phyloP scores from a whole-genome alignment of 2,797 vertebrate species.

The Sebastes trivittatus region DNA sequence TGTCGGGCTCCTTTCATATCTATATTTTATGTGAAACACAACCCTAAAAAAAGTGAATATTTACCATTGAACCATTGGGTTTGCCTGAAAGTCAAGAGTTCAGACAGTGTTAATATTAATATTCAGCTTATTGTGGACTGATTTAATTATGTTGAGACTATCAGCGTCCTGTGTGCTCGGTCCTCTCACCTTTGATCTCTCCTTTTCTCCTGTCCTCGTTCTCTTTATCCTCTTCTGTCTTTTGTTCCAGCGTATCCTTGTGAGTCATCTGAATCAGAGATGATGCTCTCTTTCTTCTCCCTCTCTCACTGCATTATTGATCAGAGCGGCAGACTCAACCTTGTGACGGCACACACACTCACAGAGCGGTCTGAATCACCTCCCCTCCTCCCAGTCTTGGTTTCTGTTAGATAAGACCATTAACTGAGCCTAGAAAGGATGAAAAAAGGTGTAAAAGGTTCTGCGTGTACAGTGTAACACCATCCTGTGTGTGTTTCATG shows the following conservation, averaged over 20 bases:
- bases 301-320: constrained; percentile 71
- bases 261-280: constrained; percentile 62
- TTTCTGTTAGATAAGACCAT: constrained; percentile 62
- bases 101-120: constrained; percentile 11
- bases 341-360: constrained; percentile 18
- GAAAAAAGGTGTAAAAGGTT: constrained; percentile 25
- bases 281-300: constrained; percentile 15
- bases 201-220: background rate
- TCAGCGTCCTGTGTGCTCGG: background rate
- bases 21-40: background rate
- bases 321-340: constrained; percentile 56
- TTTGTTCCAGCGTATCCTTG: constrained; percentile 36
- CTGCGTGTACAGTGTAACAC: constrained; percentile 2
- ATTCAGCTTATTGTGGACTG: background rate
- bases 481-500: background rate
- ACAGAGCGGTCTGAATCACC: constrained; percentile 13
- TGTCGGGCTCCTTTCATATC: background rate
- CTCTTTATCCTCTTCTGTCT: constrained; percentile 23
- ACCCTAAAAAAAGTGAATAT: background rate
- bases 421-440: constrained; percentile 32
- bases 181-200: constrained; percentile 26
- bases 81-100: background rate
- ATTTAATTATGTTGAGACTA: background rate
- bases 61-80: background rate
- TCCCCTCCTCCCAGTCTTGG: constrained; percentile 7